These are phyloP conservation scores for Himalopsyche japonica DNA, from an alignment of 2,888 invertebrate genomes.

Conservation along the genomic window DNA sequence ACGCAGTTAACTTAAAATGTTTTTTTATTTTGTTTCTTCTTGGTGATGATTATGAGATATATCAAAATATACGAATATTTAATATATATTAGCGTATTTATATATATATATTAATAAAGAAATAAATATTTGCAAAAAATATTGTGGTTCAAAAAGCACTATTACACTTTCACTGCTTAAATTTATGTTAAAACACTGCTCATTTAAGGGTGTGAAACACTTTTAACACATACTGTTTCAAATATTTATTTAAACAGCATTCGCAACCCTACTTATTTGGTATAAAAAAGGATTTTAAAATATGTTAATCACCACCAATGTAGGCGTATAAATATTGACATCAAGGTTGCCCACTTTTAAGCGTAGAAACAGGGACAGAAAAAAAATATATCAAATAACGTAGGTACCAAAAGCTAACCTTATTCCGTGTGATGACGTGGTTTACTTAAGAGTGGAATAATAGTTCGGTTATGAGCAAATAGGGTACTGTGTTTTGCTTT, in stretches of 20 bases:
- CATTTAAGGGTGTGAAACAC: neutral
- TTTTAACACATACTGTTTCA: neutral
- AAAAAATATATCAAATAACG: neutral
- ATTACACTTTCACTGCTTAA: neutral
- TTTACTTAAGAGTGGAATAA: conserved; percentile 2
- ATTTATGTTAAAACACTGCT: neutral
- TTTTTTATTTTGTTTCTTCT: too few relatives aligned
- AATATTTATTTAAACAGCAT: neutral
- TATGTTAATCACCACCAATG: neutral
- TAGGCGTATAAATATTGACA: neutral
- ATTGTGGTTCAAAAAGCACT: too few relatives aligned
- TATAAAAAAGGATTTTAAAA: neutral
- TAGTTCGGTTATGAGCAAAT: conserved; percentile 14
- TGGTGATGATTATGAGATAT: too few relatives aligned
- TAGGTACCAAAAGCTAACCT: conserved; percentile 8
- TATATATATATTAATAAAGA: too few relatives aligned
- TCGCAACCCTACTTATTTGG: neutral
- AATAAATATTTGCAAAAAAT: too few relatives aligned
- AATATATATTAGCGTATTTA: too few relatives aligned
- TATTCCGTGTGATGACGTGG: conserved; percentile 5
- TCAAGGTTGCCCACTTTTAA: neutral
- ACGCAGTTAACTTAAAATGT: too few relatives aligned
- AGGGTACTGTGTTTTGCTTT: conserved; percentile 24
- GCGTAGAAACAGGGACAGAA: neutral
- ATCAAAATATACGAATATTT: too few relatives aligned